Base-by-base conservation (phyloP, 2,113 vertebrate species). In the Meleagris gallopavo region DNA sequence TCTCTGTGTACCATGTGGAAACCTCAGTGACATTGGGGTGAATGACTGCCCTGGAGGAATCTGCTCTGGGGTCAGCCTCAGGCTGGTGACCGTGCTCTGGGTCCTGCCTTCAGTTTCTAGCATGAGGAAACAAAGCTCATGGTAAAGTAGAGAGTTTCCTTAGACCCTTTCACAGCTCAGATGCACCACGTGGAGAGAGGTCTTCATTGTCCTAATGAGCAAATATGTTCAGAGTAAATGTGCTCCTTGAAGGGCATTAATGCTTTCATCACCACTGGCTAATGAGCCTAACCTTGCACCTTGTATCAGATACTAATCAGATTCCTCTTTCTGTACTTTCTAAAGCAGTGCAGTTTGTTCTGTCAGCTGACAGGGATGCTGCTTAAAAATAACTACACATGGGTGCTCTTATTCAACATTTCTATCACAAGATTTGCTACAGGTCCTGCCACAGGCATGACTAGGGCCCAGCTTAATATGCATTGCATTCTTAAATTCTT, bases 231-330 rank as follows among this genome's bases (percentile, higher is more conserved):
- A 57, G 69, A 74, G 90, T 67, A 94, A 92, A 86, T 5, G 60
- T 69, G 13, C 72, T 83, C 92, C 83, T 75, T 83, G 92, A 90
- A 88, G 76, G 86, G 73, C 8, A 2, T 77, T 95, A 96, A 95
- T 96, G 76, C 94, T 96, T 96, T 95, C 92, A 94, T 90, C 96
- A 94, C 88, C 73, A n/a, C 83, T 92, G 95, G 92, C 86, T 96
- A 96, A 96, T 96, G 95, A 96, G 95, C 80, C 94, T 92, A 92
- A 96, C 94, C 96, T 96, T 93, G 89, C 89, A 94, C 95, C 94
- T 92, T 95, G 77, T 88, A 58, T 46, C 38, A 88, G 90, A 92
- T 67, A 91, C 86, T 94, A 95, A 96, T 93, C 95, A 95, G 88
- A 89, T 90, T 84, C 73, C 61, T 84, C 86, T 75, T 32, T 93